phyloP scores from a whole-genome alignment of 2,113 vertebrate genomes.

The Erythrocebus patas region DNA sequence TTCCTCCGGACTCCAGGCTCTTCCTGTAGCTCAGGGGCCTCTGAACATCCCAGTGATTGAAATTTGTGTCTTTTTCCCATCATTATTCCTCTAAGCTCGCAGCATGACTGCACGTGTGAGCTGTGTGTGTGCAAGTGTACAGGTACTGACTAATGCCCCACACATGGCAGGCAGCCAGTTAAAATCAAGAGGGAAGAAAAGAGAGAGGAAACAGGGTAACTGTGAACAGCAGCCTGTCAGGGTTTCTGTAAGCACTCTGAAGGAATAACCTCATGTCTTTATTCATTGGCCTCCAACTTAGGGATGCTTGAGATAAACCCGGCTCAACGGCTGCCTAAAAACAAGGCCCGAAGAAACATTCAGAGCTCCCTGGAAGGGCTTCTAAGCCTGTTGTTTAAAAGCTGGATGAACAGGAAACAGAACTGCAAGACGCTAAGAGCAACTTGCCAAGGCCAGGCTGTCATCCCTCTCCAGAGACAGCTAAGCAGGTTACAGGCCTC shows the following conservation, averaged over 20 bases:
- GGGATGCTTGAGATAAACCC: background rate
- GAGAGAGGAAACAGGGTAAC: background rate
- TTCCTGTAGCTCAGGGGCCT: background rate
- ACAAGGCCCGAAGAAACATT: background rate
- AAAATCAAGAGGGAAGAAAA: background rate
- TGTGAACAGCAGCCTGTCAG: rapidly evolving
- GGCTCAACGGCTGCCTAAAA: background rate
- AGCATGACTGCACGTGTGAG: rapidly evolving
- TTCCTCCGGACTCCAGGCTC: background rate
- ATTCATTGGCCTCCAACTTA: background rate
- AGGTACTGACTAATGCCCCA: rapidly evolving
- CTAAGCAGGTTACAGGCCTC: rapidly evolving
- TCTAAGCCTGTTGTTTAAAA: background rate
- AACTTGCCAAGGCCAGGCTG: rapidly evolving
- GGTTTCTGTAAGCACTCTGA: background rate
- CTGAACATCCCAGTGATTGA: background rate
- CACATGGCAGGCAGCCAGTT: rapidly evolving
- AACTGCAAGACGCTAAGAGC: background rate
- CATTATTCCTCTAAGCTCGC: background rate
- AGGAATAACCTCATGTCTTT: background rate
- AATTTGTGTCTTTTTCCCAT: background rate
- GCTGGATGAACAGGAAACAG: background rate
- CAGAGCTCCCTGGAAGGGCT: background rate
- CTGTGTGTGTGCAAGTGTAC: rapidly evolving
- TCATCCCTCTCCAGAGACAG: too few species aligned